These are phyloP conservation scores for Stegodyphus dumicola DNA, from an alignment of 1,140 invertebrate genomes.

Conservation along the genomic window DNA sequence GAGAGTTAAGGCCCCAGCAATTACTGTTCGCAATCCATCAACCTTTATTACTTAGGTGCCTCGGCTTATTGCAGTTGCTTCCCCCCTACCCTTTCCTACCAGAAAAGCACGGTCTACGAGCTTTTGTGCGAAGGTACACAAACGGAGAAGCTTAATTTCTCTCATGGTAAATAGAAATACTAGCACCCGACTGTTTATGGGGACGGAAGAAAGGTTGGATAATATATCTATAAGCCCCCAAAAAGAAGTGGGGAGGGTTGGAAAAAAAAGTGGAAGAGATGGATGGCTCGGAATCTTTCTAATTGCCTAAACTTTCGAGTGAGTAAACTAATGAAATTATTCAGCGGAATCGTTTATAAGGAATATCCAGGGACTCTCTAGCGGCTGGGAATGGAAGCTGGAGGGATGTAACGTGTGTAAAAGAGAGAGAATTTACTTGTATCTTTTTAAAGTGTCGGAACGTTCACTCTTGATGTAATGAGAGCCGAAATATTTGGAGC, in stretches of 20 bases:
- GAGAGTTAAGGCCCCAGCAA: slow-evolving; percentile 44
- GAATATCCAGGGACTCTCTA: background rate
- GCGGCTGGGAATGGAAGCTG: no score
- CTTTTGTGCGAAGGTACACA: slow-evolving; percentile 43
- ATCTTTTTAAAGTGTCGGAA: no score
- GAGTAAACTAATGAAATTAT: slow-evolving; percentile 56
- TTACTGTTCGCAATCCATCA: slow-evolving; percentile 61
- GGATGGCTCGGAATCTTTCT: slow-evolving; percentile 53
- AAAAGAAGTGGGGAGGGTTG: background rate
- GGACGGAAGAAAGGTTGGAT: slow-evolving; percentile 8
- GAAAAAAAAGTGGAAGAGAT: slow-evolving; percentile 24
- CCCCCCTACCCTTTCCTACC: background rate
- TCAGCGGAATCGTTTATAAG: slow-evolving; percentile 30
- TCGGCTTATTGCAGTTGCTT: slow-evolving; percentile 19
- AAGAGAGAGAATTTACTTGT: no score
- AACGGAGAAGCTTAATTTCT: slow-evolving; percentile 42
- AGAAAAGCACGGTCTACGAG: background rate
- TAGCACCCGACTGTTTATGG: slow-evolving; percentile 30
- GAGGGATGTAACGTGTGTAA: background rate
- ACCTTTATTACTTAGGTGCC: slow-evolving; percentile 61
- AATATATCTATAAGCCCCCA: slow-evolving; percentile 6
- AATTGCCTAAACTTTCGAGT: slow-evolving; percentile 56
- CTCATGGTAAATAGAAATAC: slow-evolving; percentile 24
- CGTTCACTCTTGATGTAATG: no score
- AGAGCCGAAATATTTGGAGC: no score